A percentile compares a stretch with the other conserved stretches of the same genome.
Conservation (phyloP, 1,140 invertebrate genomes). For the Linepithema humile region DNA sequence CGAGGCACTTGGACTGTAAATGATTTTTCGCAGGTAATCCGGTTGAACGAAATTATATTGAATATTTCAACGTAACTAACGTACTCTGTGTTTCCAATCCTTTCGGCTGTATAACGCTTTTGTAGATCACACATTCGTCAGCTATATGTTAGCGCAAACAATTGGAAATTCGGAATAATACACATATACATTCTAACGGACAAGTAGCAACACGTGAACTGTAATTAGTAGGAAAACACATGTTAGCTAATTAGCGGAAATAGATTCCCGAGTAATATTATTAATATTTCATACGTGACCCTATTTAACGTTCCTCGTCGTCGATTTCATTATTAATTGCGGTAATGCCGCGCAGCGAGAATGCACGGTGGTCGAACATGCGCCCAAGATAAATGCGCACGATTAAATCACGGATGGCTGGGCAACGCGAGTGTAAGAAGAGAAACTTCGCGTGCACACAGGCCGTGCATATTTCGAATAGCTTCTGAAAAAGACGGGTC, state of each 20-base stretch:
- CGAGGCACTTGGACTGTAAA: neutral
- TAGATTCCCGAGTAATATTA: neutral
- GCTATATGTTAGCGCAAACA: neutral
- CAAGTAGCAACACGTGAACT: neutral
- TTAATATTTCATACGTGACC: neutral
- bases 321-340: neutral
- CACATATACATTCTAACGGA: neutral
- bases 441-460: neutral
- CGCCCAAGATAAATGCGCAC: neutral
- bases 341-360: no score
- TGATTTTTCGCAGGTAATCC: neutral
- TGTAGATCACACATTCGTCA: neutral
- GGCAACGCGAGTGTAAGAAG: neutral
- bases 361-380: neutral
- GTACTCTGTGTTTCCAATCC: neutral
- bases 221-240: neutral
- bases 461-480: constrained; percentile 6
- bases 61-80: neutral
- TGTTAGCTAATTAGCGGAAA: neutral
- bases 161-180: neutral
- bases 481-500: constrained; percentile 5
- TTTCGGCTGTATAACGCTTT: neutral
- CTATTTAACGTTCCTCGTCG: neutral
- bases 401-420: neutral
- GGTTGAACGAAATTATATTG: neutral